A percentile compares a stretch with the other conserved stretches of the same genome.
These are phyloP conservation scores for Drosophila subobscura DNA, from an alignment of 1,140 invertebrate genomes.

Conservation along the genomic window DNA sequence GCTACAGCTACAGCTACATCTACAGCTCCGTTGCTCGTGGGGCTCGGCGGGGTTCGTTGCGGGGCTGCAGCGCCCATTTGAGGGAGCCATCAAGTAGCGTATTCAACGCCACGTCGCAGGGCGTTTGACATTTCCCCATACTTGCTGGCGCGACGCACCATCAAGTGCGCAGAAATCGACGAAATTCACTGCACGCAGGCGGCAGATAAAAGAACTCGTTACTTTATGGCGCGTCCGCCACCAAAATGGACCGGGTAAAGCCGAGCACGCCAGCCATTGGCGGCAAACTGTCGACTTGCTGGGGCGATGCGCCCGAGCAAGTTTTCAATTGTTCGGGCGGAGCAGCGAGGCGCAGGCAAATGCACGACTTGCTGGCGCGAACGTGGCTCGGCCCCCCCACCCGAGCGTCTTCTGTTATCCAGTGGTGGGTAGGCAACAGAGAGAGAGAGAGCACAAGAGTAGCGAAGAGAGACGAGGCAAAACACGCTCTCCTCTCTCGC, in stretches of 20 bases:
- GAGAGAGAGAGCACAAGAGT: conserved; percentile 4
- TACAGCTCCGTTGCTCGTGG: conserved; percentile 38
- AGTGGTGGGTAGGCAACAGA: conserved; percentile 61
- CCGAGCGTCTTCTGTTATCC: conserved; percentile 46
- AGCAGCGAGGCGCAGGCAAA: conserved; percentile 16
- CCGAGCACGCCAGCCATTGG: conserved; percentile 7
- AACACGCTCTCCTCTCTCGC: too few relatives aligned
- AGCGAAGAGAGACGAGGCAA: not conserved
- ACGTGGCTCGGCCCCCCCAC: conserved; percentile 56
- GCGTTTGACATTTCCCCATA: conserved; percentile 82
- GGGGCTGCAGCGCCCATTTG: conserved; percentile 77
- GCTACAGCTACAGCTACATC: conserved; percentile 36
- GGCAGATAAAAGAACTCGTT: conserved; percentile 59
- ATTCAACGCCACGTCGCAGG: conserved; percentile 57
- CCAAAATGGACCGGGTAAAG: conserved; percentile 74
- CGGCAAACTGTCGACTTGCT: conserved; percentile 52
- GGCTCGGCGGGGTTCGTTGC: conserved; percentile 54
- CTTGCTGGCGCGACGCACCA: conserved; percentile 80
- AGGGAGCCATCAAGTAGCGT: conserved; percentile 75
- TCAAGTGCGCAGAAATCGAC: conserved; percentile 61
- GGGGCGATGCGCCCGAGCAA: conserved; percentile 61
- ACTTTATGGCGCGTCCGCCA: conserved; percentile 79
- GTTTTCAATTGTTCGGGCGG: conserved; percentile 47
- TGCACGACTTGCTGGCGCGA: conserved; percentile 61
- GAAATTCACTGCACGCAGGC: conserved; percentile 45